phyloP scores from a whole-genome alignment of 2,113 vertebrate species.

The Albula glossodonta region DNA sequence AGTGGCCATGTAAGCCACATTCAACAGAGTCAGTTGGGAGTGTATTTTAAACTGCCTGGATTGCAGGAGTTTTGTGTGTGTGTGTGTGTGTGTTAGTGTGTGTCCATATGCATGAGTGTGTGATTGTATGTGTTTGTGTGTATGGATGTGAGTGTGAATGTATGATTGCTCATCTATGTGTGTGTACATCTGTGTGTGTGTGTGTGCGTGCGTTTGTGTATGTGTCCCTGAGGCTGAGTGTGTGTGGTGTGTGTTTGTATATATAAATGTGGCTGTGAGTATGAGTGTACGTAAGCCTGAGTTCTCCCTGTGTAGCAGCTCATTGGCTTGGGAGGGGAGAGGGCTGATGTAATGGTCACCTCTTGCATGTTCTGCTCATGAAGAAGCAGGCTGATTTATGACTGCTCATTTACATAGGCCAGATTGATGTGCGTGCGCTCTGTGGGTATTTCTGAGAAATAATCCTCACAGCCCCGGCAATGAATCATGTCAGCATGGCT shows the following conservation, averaged over 20 bases:
- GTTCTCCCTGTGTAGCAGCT: no score
- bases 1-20: background rate
- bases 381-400: no score
- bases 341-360: no score
- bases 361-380: no score
- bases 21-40: background rate
- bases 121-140: constrained; percentile 8
- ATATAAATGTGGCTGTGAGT: background rate
- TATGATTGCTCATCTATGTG: background rate
- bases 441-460: no score
- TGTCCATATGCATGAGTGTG: constrained; percentile 33
- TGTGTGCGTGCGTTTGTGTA: background rate
- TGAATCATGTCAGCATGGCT: no score
- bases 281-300: background rate
- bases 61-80: background rate
- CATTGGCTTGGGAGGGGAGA: no score
- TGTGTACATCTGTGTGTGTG: background rate
- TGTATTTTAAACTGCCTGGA: background rate
- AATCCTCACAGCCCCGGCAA: no score
- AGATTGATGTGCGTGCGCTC: no score
- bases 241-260: constrained; percentile 27
- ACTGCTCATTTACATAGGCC: no score
- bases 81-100: background rate
- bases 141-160: constrained; percentile 1
- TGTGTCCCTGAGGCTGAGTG: background rate